Percentiles rank a stretch among this genome's conserved stretches.
Conservation (phyloP, 2,797 vertebrate genomes). For the Ammospiza maritima region DNA sequence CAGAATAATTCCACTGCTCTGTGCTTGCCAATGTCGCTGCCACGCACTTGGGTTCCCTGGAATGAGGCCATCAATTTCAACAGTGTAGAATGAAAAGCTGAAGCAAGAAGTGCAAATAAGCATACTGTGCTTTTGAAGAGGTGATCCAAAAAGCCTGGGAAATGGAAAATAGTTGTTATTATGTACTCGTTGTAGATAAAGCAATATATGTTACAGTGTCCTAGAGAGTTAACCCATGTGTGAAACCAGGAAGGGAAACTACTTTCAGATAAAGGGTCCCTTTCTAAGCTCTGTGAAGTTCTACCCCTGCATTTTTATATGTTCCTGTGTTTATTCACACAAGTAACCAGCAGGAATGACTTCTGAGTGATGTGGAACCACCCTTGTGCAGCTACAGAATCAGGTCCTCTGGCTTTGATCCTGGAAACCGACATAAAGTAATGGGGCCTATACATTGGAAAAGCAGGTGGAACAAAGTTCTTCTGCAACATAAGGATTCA, state of each 20-base stretch:
- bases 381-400: not conserved
- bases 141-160: slow-evolving; percentile 39
- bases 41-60: not conserved
- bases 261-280: not conserved
- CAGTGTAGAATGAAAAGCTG: slow-evolving; percentile 33
- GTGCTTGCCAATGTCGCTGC: not conserved
- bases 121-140: slow-evolving; percentile 34
- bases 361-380: not conserved
- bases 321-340: not conserved
- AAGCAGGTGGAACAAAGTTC: not conserved
- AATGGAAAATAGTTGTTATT: slow-evolving; percentile 53
- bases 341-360: not conserved
- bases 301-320: not conserved
- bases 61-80: slow-evolving; percentile 2
- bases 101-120: slow-evolving; percentile 39
- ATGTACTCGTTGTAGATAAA: slow-evolving; percentile 11
- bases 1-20: not conserved
- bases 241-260: slow-evolving; percentile 20
- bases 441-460: fast-evolving
- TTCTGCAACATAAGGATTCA: not conserved
- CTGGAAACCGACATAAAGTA: not conserved
- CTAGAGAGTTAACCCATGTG: not conserved
- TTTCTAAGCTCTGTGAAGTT: not conserved
- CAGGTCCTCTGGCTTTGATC: not conserved
- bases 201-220: slow-evolving; percentile 18